A percentile compares a stretch with the other conserved stretches of the same genome.
phyloP scores from a whole-genome alignment of 2,797 vertebrate species.

The Lophius americanus region DNA sequence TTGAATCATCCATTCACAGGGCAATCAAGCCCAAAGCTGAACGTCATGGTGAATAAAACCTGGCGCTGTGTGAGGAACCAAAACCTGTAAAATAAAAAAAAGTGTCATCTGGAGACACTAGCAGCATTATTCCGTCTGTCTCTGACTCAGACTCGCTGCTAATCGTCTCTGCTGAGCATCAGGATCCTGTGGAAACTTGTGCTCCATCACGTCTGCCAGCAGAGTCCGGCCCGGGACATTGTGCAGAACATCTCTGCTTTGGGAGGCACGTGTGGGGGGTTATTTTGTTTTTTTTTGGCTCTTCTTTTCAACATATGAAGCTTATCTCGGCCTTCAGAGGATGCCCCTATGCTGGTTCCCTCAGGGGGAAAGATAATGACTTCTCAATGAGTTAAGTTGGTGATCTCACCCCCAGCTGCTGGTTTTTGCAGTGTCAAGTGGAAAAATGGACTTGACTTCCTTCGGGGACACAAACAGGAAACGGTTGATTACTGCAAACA shows the following conservation, averaged over 20 bases:
- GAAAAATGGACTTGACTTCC: no score
- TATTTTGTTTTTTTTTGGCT: background rate
- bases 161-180: conserved; percentile 31
- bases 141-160: conserved; percentile 32
- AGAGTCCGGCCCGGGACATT: conserved; percentile 11
- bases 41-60: conserved; percentile 31
- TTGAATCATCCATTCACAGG: conserved; percentile 9
- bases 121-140: conserved; percentile 7
- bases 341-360: background rate
- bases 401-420: conserved; percentile 22
- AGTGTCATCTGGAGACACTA: conserved; percentile 23
- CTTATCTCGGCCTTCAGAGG: conserved; percentile 16
- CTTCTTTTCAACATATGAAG: background rate
- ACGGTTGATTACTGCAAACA: no score
- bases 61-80: conserved; percentile 36
- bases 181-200: conserved; percentile 29
- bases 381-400: conserved; percentile 1
- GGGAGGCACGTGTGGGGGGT: conserved; percentile 4
- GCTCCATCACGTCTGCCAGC: conserved; percentile 25
- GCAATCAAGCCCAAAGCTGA: conserved; percentile 5
- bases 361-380: conserved; percentile 2
- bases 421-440: background rate
- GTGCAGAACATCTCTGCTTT: conserved; percentile 9
- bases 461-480: no score
- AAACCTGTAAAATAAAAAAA: background rate